Base-by-base conservation (phyloP, 2,888 invertebrate genomes). In the Eutolmus rufibarbis region DNA sequence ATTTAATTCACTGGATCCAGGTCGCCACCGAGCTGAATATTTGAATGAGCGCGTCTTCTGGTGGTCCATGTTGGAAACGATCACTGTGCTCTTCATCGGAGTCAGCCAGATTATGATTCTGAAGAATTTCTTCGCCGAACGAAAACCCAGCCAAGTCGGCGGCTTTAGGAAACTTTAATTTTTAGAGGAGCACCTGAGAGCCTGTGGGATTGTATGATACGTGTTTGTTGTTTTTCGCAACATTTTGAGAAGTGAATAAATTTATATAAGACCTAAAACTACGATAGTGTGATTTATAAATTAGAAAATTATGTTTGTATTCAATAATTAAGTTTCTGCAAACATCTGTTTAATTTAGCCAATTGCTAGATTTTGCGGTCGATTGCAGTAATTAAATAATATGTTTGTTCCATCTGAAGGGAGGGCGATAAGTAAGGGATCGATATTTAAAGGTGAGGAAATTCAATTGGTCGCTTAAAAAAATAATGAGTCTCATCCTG, bases 1-100 rank as follows among this genome's bases (percentile, higher is more conserved):
- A 37, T 12, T 34, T 19, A n/a, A 40, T 74, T 56, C 3, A 51
- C 4, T 37, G n/a, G 8, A n/a, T 12, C 2, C 76, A 90, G 90
- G 98, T 84, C 95, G 99, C 86, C 98, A 98, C 91, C 94, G 98
- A 88, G 99, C 99, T 0, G 99, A 99, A 93, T 98, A 99, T 91
- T 94, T 99, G 86, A 99, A 99, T 91, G 98, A 98, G 91, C 94
- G 97, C 90, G 99, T 99, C 9, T 94, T 97, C 91, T 95, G 95
- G 94, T 99, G 99, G 98, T 98, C 99, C 0, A 93, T 97, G 74
- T 94, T 97, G 89, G 98, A 99, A 93, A 97, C 98, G 14, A 90
- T 96, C 4, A 96, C 97, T 56, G 95, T 99, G 89, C 93, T 99
- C 19, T 91, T 96, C 87, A 97, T 98, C 79, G 96, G 97, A n/a